These are phyloP conservation scores for Climacteris rufus DNA, from an alignment of 2,113 vertebrate genomes.

Conservation along the genomic window DNA sequence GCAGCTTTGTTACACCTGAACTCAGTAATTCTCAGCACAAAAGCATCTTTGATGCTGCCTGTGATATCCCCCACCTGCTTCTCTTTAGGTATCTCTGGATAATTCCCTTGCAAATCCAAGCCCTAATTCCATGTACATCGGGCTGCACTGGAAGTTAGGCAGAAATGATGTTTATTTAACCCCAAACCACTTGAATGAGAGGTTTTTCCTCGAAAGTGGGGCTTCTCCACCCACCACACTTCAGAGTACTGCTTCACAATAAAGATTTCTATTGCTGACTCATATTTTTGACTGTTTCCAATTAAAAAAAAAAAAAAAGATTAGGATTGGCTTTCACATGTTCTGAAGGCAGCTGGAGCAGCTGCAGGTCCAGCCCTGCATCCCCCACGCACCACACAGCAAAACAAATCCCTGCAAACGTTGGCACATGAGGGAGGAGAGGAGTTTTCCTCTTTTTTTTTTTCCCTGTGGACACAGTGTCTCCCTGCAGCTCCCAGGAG, in stretches of 20 bases:
- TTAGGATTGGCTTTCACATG: not conserved
- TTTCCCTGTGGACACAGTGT: not conserved
- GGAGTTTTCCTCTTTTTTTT: not conserved
- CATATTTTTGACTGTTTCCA: not conserved
- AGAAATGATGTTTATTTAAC: not conserved
- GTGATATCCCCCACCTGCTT: not conserved
- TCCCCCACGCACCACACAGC: fast-evolving
- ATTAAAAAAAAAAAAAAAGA: too few relatives aligned
- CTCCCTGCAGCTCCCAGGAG: not conserved
- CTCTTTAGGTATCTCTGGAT: not conserved
- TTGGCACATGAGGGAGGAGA: fast-evolving
- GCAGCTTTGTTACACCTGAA: not conserved
- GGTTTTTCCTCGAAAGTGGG: not conserved
- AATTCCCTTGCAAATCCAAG: not conserved
- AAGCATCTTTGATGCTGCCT: not conserved
- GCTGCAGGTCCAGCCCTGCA: not conserved
- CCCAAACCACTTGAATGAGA: not conserved
- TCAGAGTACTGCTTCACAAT: not conserved
- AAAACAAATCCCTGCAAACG: not conserved
- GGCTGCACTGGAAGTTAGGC: not conserved
- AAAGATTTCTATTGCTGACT: not conserved
- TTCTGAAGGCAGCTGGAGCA: not conserved
- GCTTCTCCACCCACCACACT: not conserved
- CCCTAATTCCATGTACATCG: fast-evolving
- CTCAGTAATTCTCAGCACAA: not conserved